Base-by-base conservation (phyloP, 2,888 invertebrate species). In the Heteromurus nitidus region DNA sequence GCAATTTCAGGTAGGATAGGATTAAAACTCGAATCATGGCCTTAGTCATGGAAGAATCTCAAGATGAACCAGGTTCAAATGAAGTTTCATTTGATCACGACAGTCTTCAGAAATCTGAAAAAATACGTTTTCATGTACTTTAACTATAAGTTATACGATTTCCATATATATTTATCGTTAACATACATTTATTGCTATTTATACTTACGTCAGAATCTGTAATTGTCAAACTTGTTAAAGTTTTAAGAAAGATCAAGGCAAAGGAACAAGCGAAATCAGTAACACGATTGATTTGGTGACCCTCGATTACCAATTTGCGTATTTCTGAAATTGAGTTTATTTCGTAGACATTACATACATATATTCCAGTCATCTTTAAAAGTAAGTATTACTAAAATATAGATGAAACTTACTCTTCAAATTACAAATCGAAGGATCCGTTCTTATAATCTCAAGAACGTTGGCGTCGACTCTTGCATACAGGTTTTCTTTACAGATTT, bases 401-500 rank as follows among this genome's bases (percentile, higher is more conserved):
- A 24, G 3, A 22, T 0, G 2, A 0, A 28, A 20, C 79, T 22
- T 73, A 80, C 80, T 73, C 68, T 80, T 80, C 18, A 80, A 68
- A 28, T 53, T 80, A 22, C 80, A 80, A 50, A 80, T 80, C n/a
- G 80, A 80, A 18, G 80, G 80, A 50, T 80, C 80, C 9, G 80
- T 80, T 53, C 80, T n/a, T 1, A 80, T 80, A n/a, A 80, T 80
- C 11, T 64, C 80, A 1, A 80, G 62, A 9, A 80, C 80, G 28
- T 80, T 80, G 9, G 67, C 68, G 60, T 80, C 80, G 26, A 80
- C 80, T 62, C 80, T 67, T 1, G 80, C 58, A 26, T 80, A 80
- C 58, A 80, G 44, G 62, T 80, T 80, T 62, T 80, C 80, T 31
- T 80, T 80, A 42, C 80, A 80, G 20, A 80, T 80, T 47, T 80